Conservation (phyloP, 2,888 invertebrate genomes). For the Epirrhoe alternata region DNA sequence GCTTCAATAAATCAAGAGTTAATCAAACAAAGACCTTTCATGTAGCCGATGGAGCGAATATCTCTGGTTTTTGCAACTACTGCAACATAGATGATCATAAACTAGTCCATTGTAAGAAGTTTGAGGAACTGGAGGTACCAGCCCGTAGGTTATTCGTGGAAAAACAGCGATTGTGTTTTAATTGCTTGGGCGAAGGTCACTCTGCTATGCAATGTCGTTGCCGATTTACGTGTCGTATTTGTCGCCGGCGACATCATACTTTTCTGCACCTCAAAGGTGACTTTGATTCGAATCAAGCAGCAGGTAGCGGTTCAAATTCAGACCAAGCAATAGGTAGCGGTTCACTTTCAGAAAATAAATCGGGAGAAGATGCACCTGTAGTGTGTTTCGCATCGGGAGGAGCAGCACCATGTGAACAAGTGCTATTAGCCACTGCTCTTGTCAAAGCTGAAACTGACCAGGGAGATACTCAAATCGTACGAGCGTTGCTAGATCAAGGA, state of each 20-base stretch:
- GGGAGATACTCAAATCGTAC: neutral
- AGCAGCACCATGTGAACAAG: neutral
- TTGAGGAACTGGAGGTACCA: neutral
- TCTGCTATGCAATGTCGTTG: neutral
- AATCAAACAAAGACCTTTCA: no score
- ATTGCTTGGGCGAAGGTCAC: conserved; percentile 8
- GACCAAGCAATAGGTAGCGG: no score
- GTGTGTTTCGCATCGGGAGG: neutral
- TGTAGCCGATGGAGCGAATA: no score
- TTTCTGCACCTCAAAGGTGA: neutral
- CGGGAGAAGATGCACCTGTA: neutral
- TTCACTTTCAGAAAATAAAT: no score
- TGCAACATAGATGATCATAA: conserved; percentile 6
- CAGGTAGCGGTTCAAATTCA: no score
- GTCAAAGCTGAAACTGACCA: neutral
- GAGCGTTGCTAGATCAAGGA: conserved; percentile 11
- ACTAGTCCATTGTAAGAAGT: conserved; percentile 2
- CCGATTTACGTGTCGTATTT: conserved; percentile 4
- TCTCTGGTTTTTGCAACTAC: neutral
- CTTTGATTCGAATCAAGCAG: neutral
- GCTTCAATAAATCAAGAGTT: no score
- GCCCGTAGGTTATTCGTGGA: neutral
- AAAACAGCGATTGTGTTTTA: conserved; percentile 6
- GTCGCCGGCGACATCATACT: conserved; percentile 2
- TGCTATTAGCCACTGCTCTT: conserved; percentile 8